Evolutionary conservation across 2,797 vertebrate species (phyloP).

Genomic region (Acanthurus tractus): DNA sequence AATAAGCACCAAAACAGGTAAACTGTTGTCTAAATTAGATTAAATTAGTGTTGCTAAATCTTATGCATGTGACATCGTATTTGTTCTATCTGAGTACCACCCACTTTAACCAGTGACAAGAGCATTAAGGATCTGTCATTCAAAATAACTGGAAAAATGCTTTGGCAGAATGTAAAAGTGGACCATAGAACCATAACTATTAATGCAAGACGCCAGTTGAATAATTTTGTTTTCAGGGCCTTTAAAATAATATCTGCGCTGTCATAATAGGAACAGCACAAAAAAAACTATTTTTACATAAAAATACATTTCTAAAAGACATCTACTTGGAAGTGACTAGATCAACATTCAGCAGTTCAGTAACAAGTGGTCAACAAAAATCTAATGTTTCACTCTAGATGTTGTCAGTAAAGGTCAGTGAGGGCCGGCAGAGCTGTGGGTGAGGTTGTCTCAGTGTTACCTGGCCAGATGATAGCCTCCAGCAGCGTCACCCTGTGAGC

Average conservation of each 20-base stretch:
- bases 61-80: not conserved
- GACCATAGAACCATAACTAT: not conserved
- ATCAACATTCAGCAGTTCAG: constrained; percentile 47
- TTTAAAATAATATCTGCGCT: constrained; percentile 17
- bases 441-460: constrained; percentile 87
- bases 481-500: constrained; percentile 99
- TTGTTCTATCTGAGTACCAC: not conserved
- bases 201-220: not conserved
- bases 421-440: constrained; percentile 64
- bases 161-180: not conserved
- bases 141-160: constrained; percentile 3
- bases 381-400: constrained; percentile 25
- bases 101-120: not conserved
- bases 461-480: constrained; percentile 99
- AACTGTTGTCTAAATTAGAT: constrained; percentile 10
- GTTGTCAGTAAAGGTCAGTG: constrained; percentile 42
- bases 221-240: constrained; percentile 21
- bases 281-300: constrained; percentile 34
- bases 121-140: constrained; percentile 2
- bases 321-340: constrained; percentile 29
- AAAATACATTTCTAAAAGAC: constrained; percentile 40
- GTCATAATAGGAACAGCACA: constrained; percentile 3
- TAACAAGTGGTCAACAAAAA: constrained; percentile 36
- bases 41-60: constrained; percentile 5
- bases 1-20: not conserved